Conservation (phyloP, 2,797 vertebrate genomes). For the Staurois parvus region DNA sequence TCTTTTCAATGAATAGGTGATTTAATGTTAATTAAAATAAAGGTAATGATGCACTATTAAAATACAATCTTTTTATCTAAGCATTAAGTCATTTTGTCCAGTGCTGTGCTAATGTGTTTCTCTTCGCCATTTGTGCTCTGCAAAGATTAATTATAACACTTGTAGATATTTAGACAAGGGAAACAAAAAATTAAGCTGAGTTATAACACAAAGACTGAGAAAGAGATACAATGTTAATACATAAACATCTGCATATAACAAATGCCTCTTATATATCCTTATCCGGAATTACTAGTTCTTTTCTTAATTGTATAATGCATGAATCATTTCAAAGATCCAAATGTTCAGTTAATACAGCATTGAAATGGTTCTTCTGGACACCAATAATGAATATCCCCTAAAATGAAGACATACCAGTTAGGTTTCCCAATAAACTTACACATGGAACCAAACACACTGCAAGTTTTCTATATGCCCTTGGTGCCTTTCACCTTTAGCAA, state of each 20-base stretch:
- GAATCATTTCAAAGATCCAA: not conserved
- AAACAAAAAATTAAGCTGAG: slow-evolving; percentile 11
- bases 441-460: too few relatives aligned
- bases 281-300: not conserved
- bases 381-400: not conserved
- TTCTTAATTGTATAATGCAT: not conserved
- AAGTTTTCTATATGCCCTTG: too few relatives aligned
- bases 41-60: slow-evolving; percentile 46
- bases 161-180: slow-evolving; percentile 2
- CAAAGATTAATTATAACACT: not conserved
- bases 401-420: too few relatives aligned
- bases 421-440: too few relatives aligned
- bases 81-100: slow-evolving; percentile 5
- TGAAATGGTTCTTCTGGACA: not conserved
- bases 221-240: not conserved
- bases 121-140: slow-evolving; percentile 19
- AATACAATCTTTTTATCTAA: slow-evolving; percentile 41
- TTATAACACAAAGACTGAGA: not conserved
- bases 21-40: slow-evolving; percentile 53
- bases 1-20: slow-evolving; percentile 30
- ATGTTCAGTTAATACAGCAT: not conserved
- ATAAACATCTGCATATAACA: not conserved
- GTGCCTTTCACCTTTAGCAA: too few relatives aligned
- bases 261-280: not conserved
- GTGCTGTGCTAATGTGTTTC: slow-evolving; percentile 13